Evolutionary conservation across 2,797 vertebrate genomes (phyloP), one percentile per base, ranked within the genome.

Genomic region (Urosaurus nigricauda): DNA sequence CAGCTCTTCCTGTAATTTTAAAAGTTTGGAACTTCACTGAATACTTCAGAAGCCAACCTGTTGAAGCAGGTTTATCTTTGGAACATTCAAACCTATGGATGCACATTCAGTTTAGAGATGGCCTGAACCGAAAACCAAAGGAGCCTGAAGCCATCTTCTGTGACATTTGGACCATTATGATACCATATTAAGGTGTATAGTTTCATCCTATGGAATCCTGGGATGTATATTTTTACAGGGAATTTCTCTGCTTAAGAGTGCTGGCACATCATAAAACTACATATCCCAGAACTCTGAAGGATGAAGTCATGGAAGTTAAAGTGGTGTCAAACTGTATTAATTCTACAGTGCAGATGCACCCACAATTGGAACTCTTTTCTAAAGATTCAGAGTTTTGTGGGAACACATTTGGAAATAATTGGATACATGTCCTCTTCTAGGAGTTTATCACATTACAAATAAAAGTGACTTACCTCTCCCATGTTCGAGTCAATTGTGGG

Each of bases 1-100:
- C 68, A 89, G 79, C 17, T 85, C 80, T 88, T 84, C 60, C 75
- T 81, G 37, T 81, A 77, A 77, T 71, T 7, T 83, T 47, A 73
- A 77, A 73, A 73, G 19, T 47, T n/a, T 81, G n/a, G 40, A 82
- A 81, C 12, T n/a, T 74, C 43, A 89, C 63, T 40, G 16, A 79
- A 53, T 56, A 63, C 32, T 71, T 85, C 83, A 37, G 68, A 85
- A 51, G 17, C 74, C 73, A 88, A 78, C 24, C n/a, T n/a, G 29
- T 47, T 70, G 77, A 89, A 73, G 68, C 16, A 35, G 43, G 35
- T 9, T 51, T 51, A 51, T 58, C 81, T 26, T 63, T 47, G 83
- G 47, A 47, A 47, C 19, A 60, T 5, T 47, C 13, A 84, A 56
- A 74, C 7, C 6, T 56, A 29, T 51, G 32, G 4, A 58, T 84